phyloP scores from a whole-genome alignment of 1,140 invertebrate species.

The Drosophila prosaltans region DNA sequence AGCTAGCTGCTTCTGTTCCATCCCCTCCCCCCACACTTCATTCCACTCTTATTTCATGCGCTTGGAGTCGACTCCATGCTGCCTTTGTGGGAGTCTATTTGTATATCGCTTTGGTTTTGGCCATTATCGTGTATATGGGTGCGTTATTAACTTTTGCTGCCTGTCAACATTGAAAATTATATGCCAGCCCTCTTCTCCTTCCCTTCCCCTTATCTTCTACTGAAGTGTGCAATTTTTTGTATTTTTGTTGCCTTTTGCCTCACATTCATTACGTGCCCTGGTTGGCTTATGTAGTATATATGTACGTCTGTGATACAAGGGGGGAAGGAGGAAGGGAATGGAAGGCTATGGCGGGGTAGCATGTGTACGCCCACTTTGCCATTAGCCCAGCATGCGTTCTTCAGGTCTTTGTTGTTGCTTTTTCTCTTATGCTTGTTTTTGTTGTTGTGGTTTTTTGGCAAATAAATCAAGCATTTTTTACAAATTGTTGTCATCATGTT shows the following conservation, averaged over 20 bases:
- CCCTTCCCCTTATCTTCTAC: background rate
- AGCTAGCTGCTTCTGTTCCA: conserved; percentile 5
- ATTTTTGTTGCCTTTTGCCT: conserved; percentile 49
- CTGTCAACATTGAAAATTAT: conserved; percentile 79
- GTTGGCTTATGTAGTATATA: conserved; percentile 52
- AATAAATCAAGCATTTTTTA: conserved; percentile 82
- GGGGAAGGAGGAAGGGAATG: conserved; percentile 17
- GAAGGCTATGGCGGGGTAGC: background rate
- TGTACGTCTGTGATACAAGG: background rate
- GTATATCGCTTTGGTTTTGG: conserved; percentile 32
- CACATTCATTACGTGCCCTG: conserved; percentile 79
- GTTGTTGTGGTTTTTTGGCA: conserved; percentile 51
- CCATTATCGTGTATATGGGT: conserved; percentile 71
- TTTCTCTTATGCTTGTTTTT: conserved; percentile 1
- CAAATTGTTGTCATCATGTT: conserved; percentile 82
- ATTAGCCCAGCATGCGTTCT: conserved; percentile 66
- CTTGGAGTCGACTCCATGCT: background rate
- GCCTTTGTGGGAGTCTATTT: conserved; percentile 33
- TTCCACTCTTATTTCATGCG: too few relatives aligned
- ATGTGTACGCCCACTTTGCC: conserved; percentile 32
- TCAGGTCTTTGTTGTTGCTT: conserved; percentile 49
- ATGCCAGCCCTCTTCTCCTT: conserved; percentile 48
- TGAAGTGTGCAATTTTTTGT: conserved; percentile 61
- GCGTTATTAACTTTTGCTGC: conserved; percentile 79
- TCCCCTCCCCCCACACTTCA: background rate